Base-by-base conservation (phyloP, 2,797 vertebrate genomes). In the Mallotus villosus region DNA sequence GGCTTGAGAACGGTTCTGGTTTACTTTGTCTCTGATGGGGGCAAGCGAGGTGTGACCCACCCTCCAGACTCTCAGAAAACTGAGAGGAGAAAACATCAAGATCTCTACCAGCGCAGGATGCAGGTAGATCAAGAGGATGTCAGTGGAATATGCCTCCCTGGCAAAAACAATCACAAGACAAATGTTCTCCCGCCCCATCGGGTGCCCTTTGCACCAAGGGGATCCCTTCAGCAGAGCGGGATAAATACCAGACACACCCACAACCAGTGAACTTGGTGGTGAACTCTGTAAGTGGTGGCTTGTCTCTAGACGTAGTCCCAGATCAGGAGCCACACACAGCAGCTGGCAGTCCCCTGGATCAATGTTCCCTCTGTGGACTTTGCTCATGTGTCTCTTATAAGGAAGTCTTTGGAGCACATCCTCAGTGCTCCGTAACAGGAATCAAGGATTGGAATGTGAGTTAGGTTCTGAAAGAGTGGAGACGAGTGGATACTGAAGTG, bases 141-240 rank as follows among this genome's bases (percentile, higher is more conserved):
- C 57, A 58, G 57, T n/a, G 19, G n/a, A 58, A 58, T n/a, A 4
- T 58, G 5, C 57, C 21, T 14, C 37, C 7, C 37, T 41, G 27
- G 27, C 27, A 27, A 27, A 3, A 27, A 27, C 27, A 27, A 9
- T 37, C 34, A 37, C 34, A 37, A 1, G 51, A 17, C 17, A 7
- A 53, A 53, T 1, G 17, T 17, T 17, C 16, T 0, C 9, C 1
- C 1, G 80, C 76, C 12, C 27, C 57, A 19, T 79, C 71, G 72
- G 22, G 2, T 27, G 55, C 87, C 83, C 89, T 90, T 92, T 89
- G 85, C 60, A 71, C 83, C 17, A 55, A 34, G 1, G 7, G 69
- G 76, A 80, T 70, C n/a, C 51, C 51, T n/a, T 17, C 51, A 17
- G 19, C 17, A 5, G 6, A 55, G 2, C 51, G 1, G 7, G 3